A percentile compares a stretch with the other conserved stretches of the same genome.
phyloP scores from a whole-genome alignment of 2,797 vertebrate species.

The Esox masquinongy region DNA sequence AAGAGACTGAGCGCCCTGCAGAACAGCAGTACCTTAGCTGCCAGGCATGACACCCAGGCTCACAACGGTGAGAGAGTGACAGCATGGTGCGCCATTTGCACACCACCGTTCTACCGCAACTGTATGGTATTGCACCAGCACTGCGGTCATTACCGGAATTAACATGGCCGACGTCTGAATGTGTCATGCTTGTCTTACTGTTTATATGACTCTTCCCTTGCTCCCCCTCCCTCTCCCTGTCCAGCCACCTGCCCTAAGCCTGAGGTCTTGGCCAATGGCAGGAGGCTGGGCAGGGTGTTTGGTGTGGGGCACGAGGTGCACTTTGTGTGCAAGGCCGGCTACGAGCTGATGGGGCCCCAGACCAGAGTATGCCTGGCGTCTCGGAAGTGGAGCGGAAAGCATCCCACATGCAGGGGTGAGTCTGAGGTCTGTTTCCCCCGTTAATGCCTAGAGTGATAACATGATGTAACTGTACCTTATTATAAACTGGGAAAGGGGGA shows the following conservation, averaged over 20 bases:
- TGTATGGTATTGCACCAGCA: not conserved
- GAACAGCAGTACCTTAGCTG: constrained; percentile 57
- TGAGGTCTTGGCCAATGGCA: constrained; percentile 67
- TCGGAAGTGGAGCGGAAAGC: constrained; percentile 80
- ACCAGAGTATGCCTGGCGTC: constrained; percentile 76
- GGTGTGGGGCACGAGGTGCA: constrained; percentile 80
- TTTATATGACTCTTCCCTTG: not conserved
- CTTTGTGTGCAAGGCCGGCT: constrained; percentile 77
- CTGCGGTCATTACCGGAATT: no score
- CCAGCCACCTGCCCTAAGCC: constrained; percentile 74
- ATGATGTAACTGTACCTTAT: no score
- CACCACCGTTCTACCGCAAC: not conserved
- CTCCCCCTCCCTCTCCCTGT: not conserved
- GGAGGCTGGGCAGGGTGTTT: constrained; percentile 74
- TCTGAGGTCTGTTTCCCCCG: not conserved
- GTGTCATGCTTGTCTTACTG: not conserved
- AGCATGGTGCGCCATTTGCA: not conserved
- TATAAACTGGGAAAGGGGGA: no score
- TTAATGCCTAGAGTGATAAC: no score
- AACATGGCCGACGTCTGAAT: not conserved
- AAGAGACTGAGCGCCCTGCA: constrained; percentile 77
- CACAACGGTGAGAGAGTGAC: constrained; percentile 52
- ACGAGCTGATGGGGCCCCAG: constrained; percentile 78
- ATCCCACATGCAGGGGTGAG: constrained; percentile 79
- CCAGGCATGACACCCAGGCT: constrained; percentile 42